Evolutionary conservation across 2,113 vertebrate species (phyloP), one percentile per base, ranked within the genome.

Genomic region (Elephantulus edwardii): DNA sequence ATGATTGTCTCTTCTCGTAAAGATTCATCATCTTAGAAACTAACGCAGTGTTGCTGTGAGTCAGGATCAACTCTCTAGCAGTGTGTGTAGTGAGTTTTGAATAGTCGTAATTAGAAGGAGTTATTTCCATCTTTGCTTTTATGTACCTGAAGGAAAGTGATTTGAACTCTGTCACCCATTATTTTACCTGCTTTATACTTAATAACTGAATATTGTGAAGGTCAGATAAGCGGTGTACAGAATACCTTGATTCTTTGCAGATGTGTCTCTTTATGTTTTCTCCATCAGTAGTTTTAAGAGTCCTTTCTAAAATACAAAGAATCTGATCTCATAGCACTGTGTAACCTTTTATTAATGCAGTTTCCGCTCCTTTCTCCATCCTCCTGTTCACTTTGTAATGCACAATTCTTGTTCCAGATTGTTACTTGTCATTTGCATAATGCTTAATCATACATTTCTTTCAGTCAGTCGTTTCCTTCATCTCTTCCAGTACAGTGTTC

Each of bases 221-320:
- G 46, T 78, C 78, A 90, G 78, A 35, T 62, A 87, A 88, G 17
- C 77, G 48, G 3, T 60, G 42, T 64, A 6, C 80, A 20, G 14
- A 24, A 70, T 85, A 22, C 12, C 75, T 91, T 54, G 19, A 70
- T 85, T 35, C 12, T 78, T 46, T 89, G 82, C 26, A 78, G 80
- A 30, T 16, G 56, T 3, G 9, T 88, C 26, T 68, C 85, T 54
- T 52, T 90, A 20, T 75, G 5, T 93, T 66, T 93, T 81, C 28
- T 76, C 2, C 87, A 35, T 35, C 28, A n/a, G 28, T 82, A n/a
- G 20, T 82, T 13, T 89, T 95, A 38, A 83, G 56, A 79, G n/a
- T 44, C 16, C 50, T 58, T 56, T 11, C 22, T 71, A 78, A 83
- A 92, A 58, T 54, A 54, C 8, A 30, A 35, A 83, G 88, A 86